phyloP scores from a whole-genome alignment of 1,140 invertebrate species.

The Sarcophaga bullata region DNA sequence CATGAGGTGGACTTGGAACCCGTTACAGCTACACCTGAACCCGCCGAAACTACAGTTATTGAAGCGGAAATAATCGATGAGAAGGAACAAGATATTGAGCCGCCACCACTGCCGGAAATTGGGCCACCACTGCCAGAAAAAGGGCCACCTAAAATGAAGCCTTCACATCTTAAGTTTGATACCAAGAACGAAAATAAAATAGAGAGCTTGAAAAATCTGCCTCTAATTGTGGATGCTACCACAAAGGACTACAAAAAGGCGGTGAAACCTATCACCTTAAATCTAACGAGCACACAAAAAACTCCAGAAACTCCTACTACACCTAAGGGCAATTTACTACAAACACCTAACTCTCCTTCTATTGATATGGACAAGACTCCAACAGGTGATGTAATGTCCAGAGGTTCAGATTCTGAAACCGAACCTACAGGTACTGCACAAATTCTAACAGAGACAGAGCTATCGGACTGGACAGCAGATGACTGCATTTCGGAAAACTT shows the following conservation, averaged over 20 bases:
- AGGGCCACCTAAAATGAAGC: slow-evolving; percentile 53
- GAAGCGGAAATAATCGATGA: slow-evolving; percentile 45
- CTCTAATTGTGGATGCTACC: slow-evolving; percentile 56
- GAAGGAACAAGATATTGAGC: neutral
- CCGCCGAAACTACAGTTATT: slow-evolving; percentile 58
- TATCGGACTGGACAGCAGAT: slow-evolving; percentile 86
- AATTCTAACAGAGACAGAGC: slow-evolving; percentile 82
- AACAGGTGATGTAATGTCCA: slow-evolving; percentile 53
- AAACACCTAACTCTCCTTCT: slow-evolving; percentile 49
- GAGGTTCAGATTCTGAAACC: slow-evolving; percentile 67
- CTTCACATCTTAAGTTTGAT: slow-evolving; percentile 56
- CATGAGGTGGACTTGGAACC: slow-evolving; percentile 54
- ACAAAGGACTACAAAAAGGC: slow-evolving; percentile 52
- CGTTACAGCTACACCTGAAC: slow-evolving; percentile 59
- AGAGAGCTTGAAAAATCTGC: slow-evolving; percentile 62
- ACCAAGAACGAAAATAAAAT: slow-evolving; percentile 65
- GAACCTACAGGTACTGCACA: slow-evolving; percentile 74
- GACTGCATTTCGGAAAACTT: slow-evolving; percentile 80
- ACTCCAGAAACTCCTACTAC: slow-evolving; percentile 50
- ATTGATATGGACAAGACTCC: slow-evolving; percentile 63
- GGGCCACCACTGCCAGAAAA: slow-evolving; percentile 54
- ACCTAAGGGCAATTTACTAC: slow-evolving; percentile 45
- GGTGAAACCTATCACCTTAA: slow-evolving; percentile 57
- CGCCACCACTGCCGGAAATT: slow-evolving; percentile 41
- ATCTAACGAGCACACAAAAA: slow-evolving; percentile 50